These are phyloP conservation scores for Pseudochirops corinnae DNA, from an alignment of 2,797 vertebrate genomes.

Conservation along the genomic window DNA sequence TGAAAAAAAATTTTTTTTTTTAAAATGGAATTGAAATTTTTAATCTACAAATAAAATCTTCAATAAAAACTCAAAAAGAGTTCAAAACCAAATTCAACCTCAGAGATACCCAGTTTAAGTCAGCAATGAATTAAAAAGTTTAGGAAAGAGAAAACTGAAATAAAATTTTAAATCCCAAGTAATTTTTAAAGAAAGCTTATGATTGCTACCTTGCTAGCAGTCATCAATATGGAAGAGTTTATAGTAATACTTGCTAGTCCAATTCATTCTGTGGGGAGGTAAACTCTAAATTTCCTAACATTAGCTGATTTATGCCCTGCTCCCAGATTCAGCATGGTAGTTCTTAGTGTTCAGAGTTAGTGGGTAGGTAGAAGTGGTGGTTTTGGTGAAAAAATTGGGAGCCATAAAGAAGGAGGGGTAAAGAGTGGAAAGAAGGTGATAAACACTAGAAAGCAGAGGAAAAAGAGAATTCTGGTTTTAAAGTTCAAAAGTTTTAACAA, in stretches of 20 bases:
- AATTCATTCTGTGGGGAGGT: neutral
- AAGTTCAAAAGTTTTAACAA: neutral
- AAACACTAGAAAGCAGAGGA: neutral
- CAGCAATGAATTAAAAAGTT: slow-evolving; percentile 4
- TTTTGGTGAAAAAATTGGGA: neutral
- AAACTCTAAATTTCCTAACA: neutral
- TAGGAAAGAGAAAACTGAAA: slow-evolving; percentile 16
- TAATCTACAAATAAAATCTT: slow-evolving; percentile 14
- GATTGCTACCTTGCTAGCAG: neutral
- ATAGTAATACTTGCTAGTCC: neutral
- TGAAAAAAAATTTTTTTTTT: slow-evolving; percentile 7
- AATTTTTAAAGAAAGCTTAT: neutral
- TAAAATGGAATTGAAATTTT: slow-evolving; percentile 20
- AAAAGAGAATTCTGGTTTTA: neutral
- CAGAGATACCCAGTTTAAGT: neutral
- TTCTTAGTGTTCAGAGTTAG: neutral
- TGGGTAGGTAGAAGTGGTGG: neutral
- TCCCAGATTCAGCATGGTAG: neutral
- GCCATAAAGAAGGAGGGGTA: neutral
- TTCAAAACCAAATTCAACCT: slow-evolving; percentile 15
- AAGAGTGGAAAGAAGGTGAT: neutral
- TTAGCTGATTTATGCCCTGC: neutral
- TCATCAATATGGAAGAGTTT: neutral
- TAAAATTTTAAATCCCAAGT: slow-evolving; percentile 43
- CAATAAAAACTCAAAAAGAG: neutral